These are phyloP conservation scores for Chouioia cunea DNA, from an alignment of 2,888 invertebrate species.

Conservation along the genomic window DNA sequence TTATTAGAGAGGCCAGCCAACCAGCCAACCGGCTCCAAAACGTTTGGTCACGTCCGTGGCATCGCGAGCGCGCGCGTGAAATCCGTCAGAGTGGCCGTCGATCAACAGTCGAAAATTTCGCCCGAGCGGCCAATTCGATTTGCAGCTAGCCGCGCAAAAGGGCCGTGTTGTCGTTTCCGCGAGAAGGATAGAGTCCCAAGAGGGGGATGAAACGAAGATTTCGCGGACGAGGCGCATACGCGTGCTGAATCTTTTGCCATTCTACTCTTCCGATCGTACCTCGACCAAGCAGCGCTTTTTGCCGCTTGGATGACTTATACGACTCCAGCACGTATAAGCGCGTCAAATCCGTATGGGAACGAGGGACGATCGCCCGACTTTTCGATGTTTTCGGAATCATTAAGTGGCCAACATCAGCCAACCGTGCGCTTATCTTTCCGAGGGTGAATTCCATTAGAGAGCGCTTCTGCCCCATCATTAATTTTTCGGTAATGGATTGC, in stretches of 20 bases:
- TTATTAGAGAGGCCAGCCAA: slow-evolving; percentile 19
- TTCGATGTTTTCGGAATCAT: slow-evolving; percentile 24
- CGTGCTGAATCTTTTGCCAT: slow-evolving; percentile 54
- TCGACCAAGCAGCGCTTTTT: slow-evolving; percentile 21
- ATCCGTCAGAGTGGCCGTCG: slow-evolving; percentile 38
- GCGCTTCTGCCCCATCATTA: slow-evolving; percentile 13
- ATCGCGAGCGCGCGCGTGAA: slow-evolving; percentile 16
- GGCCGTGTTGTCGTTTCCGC: slow-evolving; percentile 29
- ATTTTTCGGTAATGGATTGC: slow-evolving; percentile 34
- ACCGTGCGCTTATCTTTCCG: slow-evolving; percentile 7
- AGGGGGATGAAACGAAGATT: slow-evolving; percentile 51
- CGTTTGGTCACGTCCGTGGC: slow-evolving; percentile 31
- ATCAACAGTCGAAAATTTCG: slow-evolving; percentile 52
- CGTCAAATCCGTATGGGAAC: slow-evolving; percentile 15
- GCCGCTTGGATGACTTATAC: background rate
- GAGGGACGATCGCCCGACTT: background rate
- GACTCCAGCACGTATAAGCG: slow-evolving; percentile 6
- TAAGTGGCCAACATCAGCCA: background rate
- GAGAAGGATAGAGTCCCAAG: slow-evolving; percentile 26
- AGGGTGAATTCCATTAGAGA: slow-evolving; percentile 35
- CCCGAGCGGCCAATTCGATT: slow-evolving; percentile 58
- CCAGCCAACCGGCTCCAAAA: background rate
- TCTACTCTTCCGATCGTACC: background rate
- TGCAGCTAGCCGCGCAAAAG: slow-evolving; percentile 51
- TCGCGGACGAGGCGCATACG: slow-evolving; percentile 63